Base-by-base conservation (phyloP, 2,888 invertebrate species). In the Yponomeuta evonymella region DNA sequence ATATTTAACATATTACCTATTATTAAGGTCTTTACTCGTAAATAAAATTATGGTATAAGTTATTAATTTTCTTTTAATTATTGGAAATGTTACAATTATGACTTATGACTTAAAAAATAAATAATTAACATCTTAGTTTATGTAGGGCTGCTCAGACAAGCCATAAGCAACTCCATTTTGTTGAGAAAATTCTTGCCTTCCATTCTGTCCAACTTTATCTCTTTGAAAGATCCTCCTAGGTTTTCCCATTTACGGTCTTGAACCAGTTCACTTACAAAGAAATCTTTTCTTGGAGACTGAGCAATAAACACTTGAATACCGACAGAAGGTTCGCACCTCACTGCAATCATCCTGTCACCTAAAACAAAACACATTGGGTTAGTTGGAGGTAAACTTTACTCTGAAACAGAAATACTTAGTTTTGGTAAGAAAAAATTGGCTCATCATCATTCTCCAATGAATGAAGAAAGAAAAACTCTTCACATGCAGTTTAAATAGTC, bases 121-220 rank as follows among this genome's bases (percentile, higher is more conserved):
- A 48, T 67, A 36, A 33, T 33, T 43, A 43, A 4, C 6, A 8
- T 6, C 8, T 36, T 51, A 72, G 71, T 73, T 87, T 92, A 94
- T 65, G 95, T 95, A 74, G 95, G 95, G 81, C 96, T 96, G 74
- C 96, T 96, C 15, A 96, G 90, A 78, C 96, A 96, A 71, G 98
- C 98, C 98, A 98, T 98, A 6, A 98, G 94, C 77, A 98, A 93
- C 90, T 99, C 98, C 96, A 98, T 97, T 93, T 98, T 98, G 82
- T 98, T 98, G 8, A 98, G 93, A 84, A 99, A 98, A 89, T 98
- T 98, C 81, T 97, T 96, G 70, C 99, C 98, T 84, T 98, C 98
- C 95, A 99, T 96, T 87, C 97, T 97, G 75, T 98, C 98, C 85
- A 98, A 94, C 77, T 97, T 94, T 58, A 94, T 96, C 91, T 97